phyloP scores from a whole-genome alignment of 2,113 vertebrate genomes.

The Amblyopsis rosae region DNA sequence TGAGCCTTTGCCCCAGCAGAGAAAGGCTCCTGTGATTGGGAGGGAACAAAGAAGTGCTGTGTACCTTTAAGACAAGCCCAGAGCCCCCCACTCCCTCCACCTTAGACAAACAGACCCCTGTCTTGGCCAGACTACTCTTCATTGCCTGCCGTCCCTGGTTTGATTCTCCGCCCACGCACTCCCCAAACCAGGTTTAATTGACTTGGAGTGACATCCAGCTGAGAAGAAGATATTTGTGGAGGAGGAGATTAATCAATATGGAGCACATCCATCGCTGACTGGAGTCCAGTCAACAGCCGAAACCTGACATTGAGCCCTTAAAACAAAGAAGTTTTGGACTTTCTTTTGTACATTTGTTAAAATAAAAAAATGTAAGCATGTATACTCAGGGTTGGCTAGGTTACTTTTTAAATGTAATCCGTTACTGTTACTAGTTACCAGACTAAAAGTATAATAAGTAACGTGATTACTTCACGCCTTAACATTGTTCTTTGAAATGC shows the following conservation, averaged over 20 bases:
- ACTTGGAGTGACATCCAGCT: slow-evolving; percentile 49
- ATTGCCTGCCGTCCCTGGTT: not conserved
- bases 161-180: not conserved
- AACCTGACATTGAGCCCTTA: not conserved
- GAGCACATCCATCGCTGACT: slow-evolving; percentile 32
- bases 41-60: slow-evolving; percentile 57
- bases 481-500: no score
- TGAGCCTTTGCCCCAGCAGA: slow-evolving; percentile 41
- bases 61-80: slow-evolving; percentile 33
- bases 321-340: slow-evolving; percentile 5
- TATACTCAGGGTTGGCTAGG: not conserved
- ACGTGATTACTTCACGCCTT: no score
- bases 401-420: no score
- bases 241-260: slow-evolving; percentile 44
- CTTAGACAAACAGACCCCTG: not conserved
- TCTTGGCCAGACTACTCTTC: not conserved
- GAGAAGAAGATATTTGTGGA: slow-evolving; percentile 36
- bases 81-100: slow-evolving; percentile 8
- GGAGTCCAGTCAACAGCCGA: slow-evolving; percentile 46
- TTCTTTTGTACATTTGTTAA: slow-evolving; percentile 9
- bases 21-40: slow-evolving; percentile 58
- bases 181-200: slow-evolving; percentile 59
- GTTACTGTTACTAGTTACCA: no score
- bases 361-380: slow-evolving; percentile 27
- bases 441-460: no score